phyloP scores from a whole-genome alignment of 2,113 vertebrate species.

The Colinus virginianus region DNA sequence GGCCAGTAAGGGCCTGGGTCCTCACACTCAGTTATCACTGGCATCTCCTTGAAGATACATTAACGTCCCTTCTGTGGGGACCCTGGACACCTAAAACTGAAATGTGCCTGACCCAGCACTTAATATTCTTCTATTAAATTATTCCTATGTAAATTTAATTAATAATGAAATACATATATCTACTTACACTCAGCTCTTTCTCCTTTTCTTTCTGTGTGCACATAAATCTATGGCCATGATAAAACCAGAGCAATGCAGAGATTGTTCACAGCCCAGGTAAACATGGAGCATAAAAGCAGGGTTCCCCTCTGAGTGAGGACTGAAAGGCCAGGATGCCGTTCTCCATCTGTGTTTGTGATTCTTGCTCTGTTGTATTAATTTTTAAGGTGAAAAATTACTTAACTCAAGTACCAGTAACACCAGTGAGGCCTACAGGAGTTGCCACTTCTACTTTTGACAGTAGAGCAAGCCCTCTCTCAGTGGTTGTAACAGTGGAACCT shows the following conservation, averaged over 20 bases:
- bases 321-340: neutral
- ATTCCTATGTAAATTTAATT: neutral
- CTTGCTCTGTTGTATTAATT: neutral
- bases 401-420: neutral
- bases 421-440: neutral
- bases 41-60: neutral
- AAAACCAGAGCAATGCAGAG: neutral
- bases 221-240: neutral
- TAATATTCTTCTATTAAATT: neutral
- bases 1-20: neutral
- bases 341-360: neutral
- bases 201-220: neutral
- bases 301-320: neutral
- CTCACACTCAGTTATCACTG: neutral
- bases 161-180: neutral
- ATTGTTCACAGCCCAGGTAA: neutral
- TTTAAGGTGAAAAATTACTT: neutral
- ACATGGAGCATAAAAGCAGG: neutral
- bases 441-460: neutral
- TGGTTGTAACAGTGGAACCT: neutral
- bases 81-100: neutral
- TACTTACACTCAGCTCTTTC: neutral
- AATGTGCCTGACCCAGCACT: neutral
- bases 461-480: neutral
- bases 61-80: neutral